Conservation (phyloP, 2,797 vertebrate species). For the Gila robusta region DNA sequence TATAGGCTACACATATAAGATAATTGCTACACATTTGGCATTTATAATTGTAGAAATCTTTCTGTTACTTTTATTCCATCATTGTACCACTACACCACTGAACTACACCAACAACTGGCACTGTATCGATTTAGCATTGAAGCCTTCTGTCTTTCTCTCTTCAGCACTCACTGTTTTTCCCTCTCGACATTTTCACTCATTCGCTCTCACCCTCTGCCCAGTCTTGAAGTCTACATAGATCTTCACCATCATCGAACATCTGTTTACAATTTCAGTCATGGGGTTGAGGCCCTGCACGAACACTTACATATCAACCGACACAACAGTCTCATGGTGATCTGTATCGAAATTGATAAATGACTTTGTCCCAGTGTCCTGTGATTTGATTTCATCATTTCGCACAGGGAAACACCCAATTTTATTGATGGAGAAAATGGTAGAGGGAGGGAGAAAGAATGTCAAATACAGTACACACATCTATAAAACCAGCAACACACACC, state of each 20-base stretch:
- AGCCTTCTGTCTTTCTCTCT: not conserved
- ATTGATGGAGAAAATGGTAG: slow-evolving; percentile 16
- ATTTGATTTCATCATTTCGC: slow-evolving; percentile 41
- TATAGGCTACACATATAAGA: not conserved
- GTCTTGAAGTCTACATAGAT: slow-evolving; percentile 39
- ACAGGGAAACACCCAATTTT: slow-evolving; percentile 52
- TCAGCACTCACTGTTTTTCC: not conserved
- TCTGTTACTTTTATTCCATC: not conserved
- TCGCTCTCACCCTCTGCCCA: slow-evolving; percentile 25
- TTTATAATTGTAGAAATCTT: not conserved
- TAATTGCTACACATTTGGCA: not conserved
- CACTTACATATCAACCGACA: slow-evolving; percentile 50
- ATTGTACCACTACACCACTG: not conserved
- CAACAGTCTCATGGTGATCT: slow-evolving; percentile 29
- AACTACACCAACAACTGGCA: not conserved
- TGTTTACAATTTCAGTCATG: slow-evolving; percentile 54
- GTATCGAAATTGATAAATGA: slow-evolving; percentile 25
- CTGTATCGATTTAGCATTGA: slow-evolving; percentile 7
- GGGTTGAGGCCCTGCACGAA: slow-evolving; percentile 49
- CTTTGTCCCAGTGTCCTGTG: slow-evolving; percentile 23
- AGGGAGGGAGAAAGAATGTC: slow-evolving; percentile 60
- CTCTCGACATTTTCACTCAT: slow-evolving; percentile 20
- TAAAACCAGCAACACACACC: slow-evolving; percentile 46
- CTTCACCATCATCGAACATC: slow-evolving; percentile 44
- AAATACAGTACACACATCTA: slow-evolving; percentile 51